Percentiles rank a stretch among this genome's conserved stretches.
Evolutionary conservation across 2,888 invertebrate genomes (phyloP).

Genomic region (Melieria picta): DNA sequence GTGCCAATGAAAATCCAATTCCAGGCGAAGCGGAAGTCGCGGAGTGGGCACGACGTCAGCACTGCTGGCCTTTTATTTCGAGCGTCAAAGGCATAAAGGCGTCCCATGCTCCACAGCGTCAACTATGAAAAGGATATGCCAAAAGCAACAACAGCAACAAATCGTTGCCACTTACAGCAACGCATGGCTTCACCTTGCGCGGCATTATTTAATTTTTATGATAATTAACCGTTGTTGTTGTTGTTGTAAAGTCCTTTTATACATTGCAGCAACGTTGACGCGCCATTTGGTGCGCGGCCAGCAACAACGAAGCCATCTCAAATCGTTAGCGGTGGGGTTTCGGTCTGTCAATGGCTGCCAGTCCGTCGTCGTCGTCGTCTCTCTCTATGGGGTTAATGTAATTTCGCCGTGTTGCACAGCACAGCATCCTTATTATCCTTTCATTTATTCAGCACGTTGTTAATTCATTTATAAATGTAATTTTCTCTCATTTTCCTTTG

Average conservation of each 20-base stretch:
- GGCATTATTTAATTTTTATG: slow-evolving; percentile 31
- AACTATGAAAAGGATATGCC: slow-evolving; percentile 10
- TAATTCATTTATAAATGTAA: slow-evolving; percentile 61
- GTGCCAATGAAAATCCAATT: not conserved
- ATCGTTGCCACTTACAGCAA: too few species aligned
- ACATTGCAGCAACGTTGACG: not conserved
- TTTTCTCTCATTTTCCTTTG: slow-evolving; percentile 32
- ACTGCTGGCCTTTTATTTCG: too few species aligned
- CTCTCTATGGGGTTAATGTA: slow-evolving; percentile 41
- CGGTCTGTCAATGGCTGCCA: too few species aligned
- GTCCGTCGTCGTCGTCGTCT: too few species aligned
- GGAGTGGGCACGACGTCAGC: not conserved
- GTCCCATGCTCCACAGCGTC: not conserved
- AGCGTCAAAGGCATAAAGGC: too few species aligned
- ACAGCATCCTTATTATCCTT: slow-evolving; percentile 60
- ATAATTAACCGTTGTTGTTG: slow-evolving; percentile 28
- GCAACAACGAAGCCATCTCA: not conserved
- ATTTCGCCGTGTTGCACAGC: slow-evolving; percentile 41
- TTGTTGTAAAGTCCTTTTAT: not conserved
- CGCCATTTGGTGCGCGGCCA: too few species aligned
- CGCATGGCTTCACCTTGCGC: too few species aligned
- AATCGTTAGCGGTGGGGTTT: not conserved
- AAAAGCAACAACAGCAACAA: not conserved
- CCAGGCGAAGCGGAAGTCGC: not conserved
- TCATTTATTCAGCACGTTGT: slow-evolving; percentile 62